These are phyloP conservation scores for Drosophila sulfurigaster DNA, from an alignment of 1,140 invertebrate species.

Conservation along the genomic window DNA sequence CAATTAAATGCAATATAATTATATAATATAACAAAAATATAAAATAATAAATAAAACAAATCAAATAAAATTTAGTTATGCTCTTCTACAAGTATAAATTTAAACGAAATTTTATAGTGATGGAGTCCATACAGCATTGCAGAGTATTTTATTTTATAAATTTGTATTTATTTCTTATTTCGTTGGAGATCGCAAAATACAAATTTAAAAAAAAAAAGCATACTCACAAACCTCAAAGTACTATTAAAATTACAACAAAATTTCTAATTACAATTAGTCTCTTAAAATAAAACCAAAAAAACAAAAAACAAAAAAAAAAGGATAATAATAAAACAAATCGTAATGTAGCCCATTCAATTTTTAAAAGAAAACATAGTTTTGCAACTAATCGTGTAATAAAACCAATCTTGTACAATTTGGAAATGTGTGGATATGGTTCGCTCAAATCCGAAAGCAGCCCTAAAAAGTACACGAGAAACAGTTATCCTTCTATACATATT, in stretches of 20 bases:
- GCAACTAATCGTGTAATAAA: constrained; percentile 58
- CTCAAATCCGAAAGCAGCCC: constrained; percentile 23
- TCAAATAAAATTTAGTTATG: constrained; percentile 75
- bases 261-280: constrained; percentile 53
- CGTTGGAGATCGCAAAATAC: constrained; percentile 8
- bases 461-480: constrained; percentile 56
- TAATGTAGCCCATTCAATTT: constrained; percentile 79
- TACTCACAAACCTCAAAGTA: constrained; percentile 24
- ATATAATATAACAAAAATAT: constrained; percentile 21
- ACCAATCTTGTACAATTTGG: constrained; percentile 67
- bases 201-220: not conserved
- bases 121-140: constrained; percentile 51
- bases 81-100: constrained; percentile 77
- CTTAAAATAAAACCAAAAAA: constrained; percentile 40
- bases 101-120: constrained; percentile 72
- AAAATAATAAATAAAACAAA: constrained; percentile 19
- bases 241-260: constrained; percentile 35
- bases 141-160: constrained; percentile 73
- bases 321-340: constrained; percentile 52
- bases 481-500: constrained; percentile 75
- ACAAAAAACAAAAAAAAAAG: constrained; percentile 17
- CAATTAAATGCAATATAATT: constrained; percentile 47
- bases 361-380: constrained; percentile 68
- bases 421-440: constrained; percentile 5
- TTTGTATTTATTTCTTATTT: constrained; percentile 58